These are phyloP conservation scores for Bergia sp. DNA, from an alignment of 92 coral and sea anemone species.

Conservation along the genomic window DNA sequence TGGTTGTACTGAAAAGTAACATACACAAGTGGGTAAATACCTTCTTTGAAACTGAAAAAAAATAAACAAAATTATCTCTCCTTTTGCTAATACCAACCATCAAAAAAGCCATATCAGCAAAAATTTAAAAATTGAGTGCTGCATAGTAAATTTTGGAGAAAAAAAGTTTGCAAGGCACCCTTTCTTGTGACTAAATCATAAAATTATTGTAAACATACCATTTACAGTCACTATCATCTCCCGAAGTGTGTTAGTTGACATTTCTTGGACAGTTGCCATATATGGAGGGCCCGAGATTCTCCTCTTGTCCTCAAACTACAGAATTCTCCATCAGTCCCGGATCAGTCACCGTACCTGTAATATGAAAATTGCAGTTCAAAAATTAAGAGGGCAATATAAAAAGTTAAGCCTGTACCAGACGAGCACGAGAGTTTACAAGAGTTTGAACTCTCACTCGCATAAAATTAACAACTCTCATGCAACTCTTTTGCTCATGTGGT, in stretches of 20 bases:
- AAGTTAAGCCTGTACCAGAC: background rate
- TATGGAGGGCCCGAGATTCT: constrained; percentile 32
- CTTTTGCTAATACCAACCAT: background rate
- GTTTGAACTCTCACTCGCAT: no score
- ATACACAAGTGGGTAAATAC: background rate
- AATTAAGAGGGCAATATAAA: background rate
- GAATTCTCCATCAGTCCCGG: constrained; percentile 19
- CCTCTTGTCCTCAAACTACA: constrained; percentile 36
- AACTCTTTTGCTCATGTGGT: no score
- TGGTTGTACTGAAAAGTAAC: constrained; percentile 39
- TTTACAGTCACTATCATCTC: constrained; percentile 17
- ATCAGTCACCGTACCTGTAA: constrained; percentile 44
- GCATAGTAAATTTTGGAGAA: constrained; percentile 2
- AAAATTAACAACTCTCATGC: no score
- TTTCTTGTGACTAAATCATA: background rate
- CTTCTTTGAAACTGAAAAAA: background rate
- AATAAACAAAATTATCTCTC: background rate
- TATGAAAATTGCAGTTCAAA: background rate
- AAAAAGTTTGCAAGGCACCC: background rate
- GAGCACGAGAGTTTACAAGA: no score
- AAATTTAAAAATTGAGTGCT: background rate
- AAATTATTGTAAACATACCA: constrained; percentile 7
- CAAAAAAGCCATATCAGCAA: background rate
- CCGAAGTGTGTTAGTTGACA: constrained; percentile 23
- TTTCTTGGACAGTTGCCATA: constrained; percentile 43